Conservation (phyloP, 2,888 invertebrate species). For the Nephrotoma appendiculata region DNA sequence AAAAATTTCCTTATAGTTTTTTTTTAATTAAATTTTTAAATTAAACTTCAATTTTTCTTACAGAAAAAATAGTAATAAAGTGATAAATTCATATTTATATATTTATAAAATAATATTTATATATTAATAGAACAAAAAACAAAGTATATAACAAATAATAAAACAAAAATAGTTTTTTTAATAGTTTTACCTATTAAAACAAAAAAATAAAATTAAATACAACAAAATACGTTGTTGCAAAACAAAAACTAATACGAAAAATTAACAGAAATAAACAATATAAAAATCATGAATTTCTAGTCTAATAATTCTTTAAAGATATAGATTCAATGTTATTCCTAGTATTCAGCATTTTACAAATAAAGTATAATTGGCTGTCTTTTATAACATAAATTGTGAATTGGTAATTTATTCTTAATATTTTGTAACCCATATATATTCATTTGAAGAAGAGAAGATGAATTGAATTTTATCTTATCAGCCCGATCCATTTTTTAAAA, state of each 20-base stretch:
- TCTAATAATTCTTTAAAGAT: not conserved
- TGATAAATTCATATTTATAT: not conserved
- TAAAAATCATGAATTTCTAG: not conserved
- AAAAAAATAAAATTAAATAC: not conserved
- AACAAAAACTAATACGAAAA: not conserved
- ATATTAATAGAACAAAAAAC: not conserved
- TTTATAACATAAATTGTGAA: not conserved
- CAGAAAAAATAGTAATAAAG: not conserved
- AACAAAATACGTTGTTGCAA: constrained; percentile 4
- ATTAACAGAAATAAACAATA: constrained; percentile 1
- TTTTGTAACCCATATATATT: constrained; percentile 1
- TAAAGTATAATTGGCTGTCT: constrained; percentile 1
- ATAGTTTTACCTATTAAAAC: not conserved
- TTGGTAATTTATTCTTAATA: not conserved
- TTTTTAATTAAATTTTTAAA: not conserved
- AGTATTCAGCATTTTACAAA: not conserved
- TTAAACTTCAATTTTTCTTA: not conserved
- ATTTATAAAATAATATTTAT: not conserved
- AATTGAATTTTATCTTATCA: not conserved
- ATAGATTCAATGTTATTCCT: not conserved
- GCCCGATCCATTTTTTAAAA: not conserved
- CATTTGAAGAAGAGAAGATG: not conserved
- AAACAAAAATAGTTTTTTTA: not conserved
- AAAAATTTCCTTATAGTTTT: not conserved
- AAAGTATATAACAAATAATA: not conserved